Evolutionary conservation across 2,113 vertebrate species (phyloP).

Genomic region (Corythornis cristatus): DNA sequence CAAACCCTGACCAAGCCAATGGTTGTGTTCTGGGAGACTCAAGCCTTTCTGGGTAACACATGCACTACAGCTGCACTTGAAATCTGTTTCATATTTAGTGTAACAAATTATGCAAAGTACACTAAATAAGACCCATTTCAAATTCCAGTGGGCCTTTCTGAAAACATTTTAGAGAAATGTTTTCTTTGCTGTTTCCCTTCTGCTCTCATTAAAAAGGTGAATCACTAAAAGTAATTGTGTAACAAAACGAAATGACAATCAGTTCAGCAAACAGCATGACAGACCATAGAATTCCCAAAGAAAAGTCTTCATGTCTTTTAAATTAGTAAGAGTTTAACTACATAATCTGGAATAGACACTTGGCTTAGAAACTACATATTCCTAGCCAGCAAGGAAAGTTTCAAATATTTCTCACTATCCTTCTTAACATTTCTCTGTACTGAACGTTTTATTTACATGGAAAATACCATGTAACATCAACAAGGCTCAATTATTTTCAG

Average conservation of each 20-base stretch:
- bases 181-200: conserved; percentile 59
- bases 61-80: conserved; percentile 39
- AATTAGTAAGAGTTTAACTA: neutral
- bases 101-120: conserved; percentile 73
- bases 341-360: neutral
- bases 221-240: neutral
- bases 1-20: neutral
- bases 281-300: neutral
- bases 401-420: conserved; percentile 11
- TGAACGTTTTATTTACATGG: neutral
- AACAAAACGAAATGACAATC: neutral
- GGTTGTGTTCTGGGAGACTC: neutral
- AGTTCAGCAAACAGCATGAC: neutral
- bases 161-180: conserved; percentile 62
- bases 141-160: conserved; percentile 65
- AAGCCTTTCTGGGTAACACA: neutral
- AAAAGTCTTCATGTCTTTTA: neutral
- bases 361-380: neutral
- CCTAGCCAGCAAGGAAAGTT: neutral
- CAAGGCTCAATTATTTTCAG: neutral
- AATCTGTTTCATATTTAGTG: conserved; percentile 76
- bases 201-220: conserved; percentile 32
- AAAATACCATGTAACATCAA: neutral
- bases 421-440: neutral
- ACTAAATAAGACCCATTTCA: conserved; percentile 68